These are phyloP conservation scores for Lagopus leucura DNA, from an alignment of 2,113 vertebrate species.

Conservation along the genomic window DNA sequence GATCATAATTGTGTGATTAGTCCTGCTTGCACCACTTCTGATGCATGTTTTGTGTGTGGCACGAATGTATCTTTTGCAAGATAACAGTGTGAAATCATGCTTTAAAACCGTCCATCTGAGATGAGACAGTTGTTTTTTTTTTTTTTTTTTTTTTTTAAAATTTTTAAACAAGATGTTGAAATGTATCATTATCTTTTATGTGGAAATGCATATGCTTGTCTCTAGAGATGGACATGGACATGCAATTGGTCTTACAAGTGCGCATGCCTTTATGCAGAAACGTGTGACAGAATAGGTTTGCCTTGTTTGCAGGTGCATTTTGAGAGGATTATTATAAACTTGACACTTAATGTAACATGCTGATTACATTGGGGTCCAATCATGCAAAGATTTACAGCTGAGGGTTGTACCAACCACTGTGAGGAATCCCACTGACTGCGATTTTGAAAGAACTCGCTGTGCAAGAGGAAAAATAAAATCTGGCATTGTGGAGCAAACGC, in stretches of 20 bases:
- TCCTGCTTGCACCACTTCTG: neutral
- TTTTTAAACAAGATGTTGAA: neutral
- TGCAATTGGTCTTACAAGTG: neutral
- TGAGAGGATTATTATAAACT: constrained; percentile 17
- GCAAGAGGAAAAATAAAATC: constrained; percentile 9
- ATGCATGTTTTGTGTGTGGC: neutral
- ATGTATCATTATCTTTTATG: neutral
- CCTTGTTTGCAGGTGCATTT: constrained; percentile 34
- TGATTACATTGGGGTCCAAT: constrained; percentile 10
- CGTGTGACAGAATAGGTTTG: neutral
- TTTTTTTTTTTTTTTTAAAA: neutral
- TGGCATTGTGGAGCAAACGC: constrained; percentile 41
- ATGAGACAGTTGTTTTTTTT: neutral
- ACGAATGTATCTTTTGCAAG: neutral
- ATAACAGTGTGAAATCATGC: neutral
- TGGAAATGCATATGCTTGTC: neutral
- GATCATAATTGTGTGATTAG: neutral
- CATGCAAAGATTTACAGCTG: neutral
- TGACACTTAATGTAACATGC: neutral
- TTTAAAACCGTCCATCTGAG: neutral
- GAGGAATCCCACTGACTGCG: neutral
- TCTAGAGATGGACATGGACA: neutral
- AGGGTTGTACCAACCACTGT: neutral
- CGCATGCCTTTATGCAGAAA: fast-evolving
- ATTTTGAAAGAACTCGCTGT: constrained; percentile 13